phyloP scores from a whole-genome alignment of 2,888 invertebrate species.

The Sarcophaga variegata region DNA sequence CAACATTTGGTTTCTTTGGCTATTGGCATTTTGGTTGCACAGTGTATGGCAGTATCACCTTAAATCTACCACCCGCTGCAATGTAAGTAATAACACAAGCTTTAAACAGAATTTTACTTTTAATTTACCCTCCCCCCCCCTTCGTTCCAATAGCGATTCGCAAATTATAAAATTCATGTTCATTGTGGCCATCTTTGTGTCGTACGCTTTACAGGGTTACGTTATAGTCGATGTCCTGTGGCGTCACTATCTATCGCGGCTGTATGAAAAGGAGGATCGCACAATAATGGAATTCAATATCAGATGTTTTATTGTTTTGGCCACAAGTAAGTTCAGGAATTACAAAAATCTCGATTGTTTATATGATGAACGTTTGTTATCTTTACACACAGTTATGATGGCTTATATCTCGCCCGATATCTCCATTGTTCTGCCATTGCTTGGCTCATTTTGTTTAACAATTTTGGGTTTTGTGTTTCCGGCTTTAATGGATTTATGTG shows the following conservation, averaged over 20 bases:
- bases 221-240: constrained; percentile 97
- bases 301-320: constrained; percentile 85
- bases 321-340: constrained; percentile 83
- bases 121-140: background rate
- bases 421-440: constrained; percentile 93
- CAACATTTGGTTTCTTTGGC: constrained; percentile 94
- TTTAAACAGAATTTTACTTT: background rate
- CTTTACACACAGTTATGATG: constrained; percentile 69
- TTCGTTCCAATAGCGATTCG: constrained; percentile 84
- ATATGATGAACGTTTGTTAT: background rate
- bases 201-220: constrained; percentile 97
- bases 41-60: constrained; percentile 90
- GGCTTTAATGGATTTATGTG: constrained; percentile 91
- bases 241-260: constrained; percentile 79
- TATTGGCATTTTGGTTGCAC: constrained; percentile 91
- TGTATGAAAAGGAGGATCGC: constrained; percentile 56
- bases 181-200: constrained; percentile 92
- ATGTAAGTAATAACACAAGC: constrained; percentile 83
- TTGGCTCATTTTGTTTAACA: constrained; percentile 94
- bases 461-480: constrained; percentile 95
- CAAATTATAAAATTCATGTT: constrained; percentile 90
- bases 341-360: background rate
- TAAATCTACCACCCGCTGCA: constrained; percentile 91
- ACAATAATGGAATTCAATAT: constrained; percentile 85
- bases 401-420: constrained; percentile 93